Evolutionary conservation across 1,140 invertebrate species (phyloP), one percentile per base, ranked within the genome.

Genomic region (Vanessa tameamea): DNA sequence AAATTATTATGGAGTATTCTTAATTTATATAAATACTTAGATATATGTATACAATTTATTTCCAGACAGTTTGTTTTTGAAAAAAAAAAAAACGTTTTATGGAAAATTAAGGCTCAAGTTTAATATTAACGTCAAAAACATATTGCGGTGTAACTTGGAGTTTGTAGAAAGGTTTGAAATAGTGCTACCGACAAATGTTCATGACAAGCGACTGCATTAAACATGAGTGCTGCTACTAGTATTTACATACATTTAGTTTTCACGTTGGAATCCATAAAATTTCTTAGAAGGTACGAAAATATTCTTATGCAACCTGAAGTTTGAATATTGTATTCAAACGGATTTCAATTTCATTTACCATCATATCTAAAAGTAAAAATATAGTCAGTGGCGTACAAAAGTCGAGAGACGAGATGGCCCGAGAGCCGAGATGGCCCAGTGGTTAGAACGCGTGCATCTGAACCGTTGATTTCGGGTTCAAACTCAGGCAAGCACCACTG

Each of bases 171-270:
- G 79, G 80, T 85, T 81, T 87, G 82, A 88, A 89, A 87, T 87
- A 88, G 83, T 87, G 82, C 82, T 80, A 87, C 86, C 87, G 88
- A 92, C 88, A 90, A 92, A 89, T 90, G 88, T 90, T 89, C 85
- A 85, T 86, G 90, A 90, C 88, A 89, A 79, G 77, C 83, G 80
- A 78, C 78, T 90, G 88, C 82, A 92, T 92, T 87, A 92, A 82
- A 90, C 90, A 92, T 92, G 86, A 90, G 88, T 76, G 75, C 85
- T 87, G 85, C 79, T 84, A 84, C 82, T 23, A 16, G 70, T 77
- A 78, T 79, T 72, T 82, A 88, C 89, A 88, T 87, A 85, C 86
- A 89, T 91, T 86, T 82, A 87, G 65, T 77, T 74, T 73, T 74
- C 59, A 63, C 51, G 16, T 69, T 69, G 61, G 37, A 51, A 59